phyloP scores from a whole-genome alignment of 2,797 vertebrate genomes.

The Varecia variegata region DNA sequence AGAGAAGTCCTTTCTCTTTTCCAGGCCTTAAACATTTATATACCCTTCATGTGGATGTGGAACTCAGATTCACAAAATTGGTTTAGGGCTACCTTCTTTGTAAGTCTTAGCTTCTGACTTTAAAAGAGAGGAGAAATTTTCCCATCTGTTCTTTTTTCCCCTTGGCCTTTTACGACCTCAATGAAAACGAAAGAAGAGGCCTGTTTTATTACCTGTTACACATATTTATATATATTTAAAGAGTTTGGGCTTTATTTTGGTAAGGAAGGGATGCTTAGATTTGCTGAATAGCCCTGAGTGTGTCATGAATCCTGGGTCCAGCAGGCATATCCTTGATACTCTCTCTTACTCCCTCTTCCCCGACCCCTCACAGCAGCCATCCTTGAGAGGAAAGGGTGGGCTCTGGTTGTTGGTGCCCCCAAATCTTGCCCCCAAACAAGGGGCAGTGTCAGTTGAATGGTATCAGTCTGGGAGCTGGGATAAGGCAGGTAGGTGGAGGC shows the following conservation, averaged over 20 bases:
- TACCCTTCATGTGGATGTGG: not conserved
- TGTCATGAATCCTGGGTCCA: not conserved
- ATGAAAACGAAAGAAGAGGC: not conserved
- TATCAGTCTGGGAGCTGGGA: accelerated
- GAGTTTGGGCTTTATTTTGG: not conserved
- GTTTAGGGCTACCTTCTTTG: not conserved
- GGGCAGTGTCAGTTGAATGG: no score
- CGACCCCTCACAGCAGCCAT: not conserved
- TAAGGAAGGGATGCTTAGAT: not conserved
- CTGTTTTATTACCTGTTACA: not conserved
- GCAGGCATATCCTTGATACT: not conserved
- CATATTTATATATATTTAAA: not conserved
- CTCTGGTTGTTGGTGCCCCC: not conserved
- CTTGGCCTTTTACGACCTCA: not conserved
- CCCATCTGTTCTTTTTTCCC: not conserved
- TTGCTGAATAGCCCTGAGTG: not conserved
- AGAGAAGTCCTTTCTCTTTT: not conserved
- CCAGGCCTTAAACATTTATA: not conserved
- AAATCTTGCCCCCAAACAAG: not conserved
- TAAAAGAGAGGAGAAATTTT: not conserved
- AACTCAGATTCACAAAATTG: not conserved
- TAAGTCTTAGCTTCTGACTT: not conserved
- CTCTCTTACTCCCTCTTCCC: no score
- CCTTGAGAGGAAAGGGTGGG: not conserved
- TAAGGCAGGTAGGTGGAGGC: not conserved